Percentiles rank a stretch among this genome's conserved stretches.
Evolutionary conservation across 2,113 vertebrate species (phyloP).

Genomic region (Brachyistius frenatus): DNA sequence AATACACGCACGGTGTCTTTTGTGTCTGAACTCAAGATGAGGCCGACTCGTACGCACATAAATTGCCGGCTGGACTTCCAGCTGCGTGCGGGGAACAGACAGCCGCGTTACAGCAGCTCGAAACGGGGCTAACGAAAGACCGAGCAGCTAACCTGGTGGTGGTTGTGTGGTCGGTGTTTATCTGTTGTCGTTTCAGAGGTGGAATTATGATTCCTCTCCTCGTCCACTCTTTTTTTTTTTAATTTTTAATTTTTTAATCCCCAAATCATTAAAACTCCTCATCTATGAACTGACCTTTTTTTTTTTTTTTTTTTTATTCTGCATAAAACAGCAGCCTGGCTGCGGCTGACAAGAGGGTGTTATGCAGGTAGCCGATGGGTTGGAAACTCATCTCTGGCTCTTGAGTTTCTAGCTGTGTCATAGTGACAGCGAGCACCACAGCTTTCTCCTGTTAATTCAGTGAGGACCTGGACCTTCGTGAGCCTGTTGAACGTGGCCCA

Average conservation of each 20-base stretch:
- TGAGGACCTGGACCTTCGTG: neutral
- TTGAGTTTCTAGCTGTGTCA: neutral
- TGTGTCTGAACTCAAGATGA: neutral
- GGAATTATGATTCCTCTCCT: neutral
- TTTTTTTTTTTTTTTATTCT: constrained; percentile 24
- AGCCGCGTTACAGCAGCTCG: neutral
- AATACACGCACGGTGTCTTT: neutral
- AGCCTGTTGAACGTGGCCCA: constrained; percentile 40
- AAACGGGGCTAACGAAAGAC: constrained; percentile 44
- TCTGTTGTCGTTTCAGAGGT: neutral
- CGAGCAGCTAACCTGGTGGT: constrained; percentile 34
- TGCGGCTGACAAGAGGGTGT: constrained; percentile 8
- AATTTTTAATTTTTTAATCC: neutral
- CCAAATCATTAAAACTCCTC: constrained; percentile 37
- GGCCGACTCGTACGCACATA: neutral
- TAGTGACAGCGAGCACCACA: neutral
- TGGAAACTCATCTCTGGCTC: neutral
- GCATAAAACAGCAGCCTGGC: constrained; percentile 13
- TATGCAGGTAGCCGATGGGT: neutral
- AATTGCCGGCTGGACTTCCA: neutral
- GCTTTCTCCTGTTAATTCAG: neutral
- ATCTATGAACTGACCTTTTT: constrained; percentile 51
- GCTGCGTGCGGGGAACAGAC: neutral
- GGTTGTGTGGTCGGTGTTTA: neutral
- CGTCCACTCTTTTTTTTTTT: constrained; percentile 49